Evolutionary conservation across 2,113 vertebrate genomes (phyloP).

Genomic region (Ammodytes dubius): DNA sequence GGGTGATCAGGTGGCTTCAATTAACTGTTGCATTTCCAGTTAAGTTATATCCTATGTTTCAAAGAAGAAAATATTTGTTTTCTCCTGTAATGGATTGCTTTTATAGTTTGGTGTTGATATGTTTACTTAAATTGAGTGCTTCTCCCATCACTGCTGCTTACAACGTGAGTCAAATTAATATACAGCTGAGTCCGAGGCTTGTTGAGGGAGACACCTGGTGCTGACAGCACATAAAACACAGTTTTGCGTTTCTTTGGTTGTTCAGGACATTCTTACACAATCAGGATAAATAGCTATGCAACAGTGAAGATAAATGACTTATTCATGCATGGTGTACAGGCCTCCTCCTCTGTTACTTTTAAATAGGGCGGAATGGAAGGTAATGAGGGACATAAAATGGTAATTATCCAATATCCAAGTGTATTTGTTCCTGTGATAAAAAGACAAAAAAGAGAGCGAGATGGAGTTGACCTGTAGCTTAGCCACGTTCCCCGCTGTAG

Average conservation of each 20-base stretch:
- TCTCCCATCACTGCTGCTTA: not conserved
- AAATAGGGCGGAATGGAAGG: not conserved
- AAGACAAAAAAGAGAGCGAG: not conserved
- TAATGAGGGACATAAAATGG: conserved; percentile 1
- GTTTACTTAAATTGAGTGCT: not conserved
- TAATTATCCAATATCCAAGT: not conserved
- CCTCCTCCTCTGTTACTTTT: not conserved
- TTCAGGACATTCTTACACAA: not conserved
- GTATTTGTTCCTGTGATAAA: conserved; percentile 16
- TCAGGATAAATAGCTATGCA: not conserved
- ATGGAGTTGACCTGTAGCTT: not conserved
- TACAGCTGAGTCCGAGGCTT: not conserved
- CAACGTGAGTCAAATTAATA: not conserved
- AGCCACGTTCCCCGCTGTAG: not conserved
- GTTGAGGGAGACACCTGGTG: not conserved
- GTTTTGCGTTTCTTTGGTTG: not conserved
- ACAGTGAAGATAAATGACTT: not conserved
- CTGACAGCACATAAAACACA: not conserved
- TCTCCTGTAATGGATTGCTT: not conserved
- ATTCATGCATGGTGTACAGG: not conserved
- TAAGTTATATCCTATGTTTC: not conserved
- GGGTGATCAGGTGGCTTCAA: no score
- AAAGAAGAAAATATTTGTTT: not conserved
- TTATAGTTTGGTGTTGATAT: not conserved
- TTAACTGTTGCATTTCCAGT: no score